phyloP scores from a whole-genome alignment of 2,888 invertebrate species.

The Lasioglossum vierecki region DNA sequence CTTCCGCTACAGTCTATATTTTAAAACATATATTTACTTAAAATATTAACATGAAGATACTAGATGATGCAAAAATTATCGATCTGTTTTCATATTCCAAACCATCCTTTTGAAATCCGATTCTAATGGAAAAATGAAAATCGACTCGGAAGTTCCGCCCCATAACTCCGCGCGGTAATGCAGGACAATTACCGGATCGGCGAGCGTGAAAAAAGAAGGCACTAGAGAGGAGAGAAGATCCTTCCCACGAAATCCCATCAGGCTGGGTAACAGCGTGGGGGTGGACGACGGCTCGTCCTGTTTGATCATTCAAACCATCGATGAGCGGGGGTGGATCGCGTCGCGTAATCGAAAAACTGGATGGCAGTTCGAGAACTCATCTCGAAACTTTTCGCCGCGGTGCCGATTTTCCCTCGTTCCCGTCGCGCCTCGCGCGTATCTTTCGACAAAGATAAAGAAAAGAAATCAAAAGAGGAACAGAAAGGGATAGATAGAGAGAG shows the following conservation, averaged over 20 bases:
- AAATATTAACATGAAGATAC: too few species aligned
- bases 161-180: neutral
- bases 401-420: slow-evolving; percentile 47
- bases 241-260: slow-evolving; percentile 19
- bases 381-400: slow-evolving; percentile 33
- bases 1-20: too few species aligned
- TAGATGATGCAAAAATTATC: too few species aligned
- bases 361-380: slow-evolving; percentile 37
- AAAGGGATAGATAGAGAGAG: neutral
- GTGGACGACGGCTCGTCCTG: slow-evolving; percentile 17
- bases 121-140: neutral
- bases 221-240: neutral
- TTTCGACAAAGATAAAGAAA: slow-evolving; percentile 41
- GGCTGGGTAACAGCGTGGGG: neutral
- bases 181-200: neutral
- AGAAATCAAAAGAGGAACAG: slow-evolving; percentile 34
- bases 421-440: slow-evolving; percentile 48
- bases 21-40: too few species aligned
- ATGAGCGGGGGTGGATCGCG: neutral
- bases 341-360: slow-evolving; percentile 46
- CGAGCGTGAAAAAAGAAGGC: neutral
- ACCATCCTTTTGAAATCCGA: neutral
- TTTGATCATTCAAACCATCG: slow-evolving; percentile 36
- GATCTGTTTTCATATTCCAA: too few species aligned
- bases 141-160: neutral